A percentile compares a stretch with the other conserved stretches of the same genome.
Evolutionary conservation across 2,797 vertebrate genomes (phyloP).

Genomic region (Melanogrammus aeglefinus): DNA sequence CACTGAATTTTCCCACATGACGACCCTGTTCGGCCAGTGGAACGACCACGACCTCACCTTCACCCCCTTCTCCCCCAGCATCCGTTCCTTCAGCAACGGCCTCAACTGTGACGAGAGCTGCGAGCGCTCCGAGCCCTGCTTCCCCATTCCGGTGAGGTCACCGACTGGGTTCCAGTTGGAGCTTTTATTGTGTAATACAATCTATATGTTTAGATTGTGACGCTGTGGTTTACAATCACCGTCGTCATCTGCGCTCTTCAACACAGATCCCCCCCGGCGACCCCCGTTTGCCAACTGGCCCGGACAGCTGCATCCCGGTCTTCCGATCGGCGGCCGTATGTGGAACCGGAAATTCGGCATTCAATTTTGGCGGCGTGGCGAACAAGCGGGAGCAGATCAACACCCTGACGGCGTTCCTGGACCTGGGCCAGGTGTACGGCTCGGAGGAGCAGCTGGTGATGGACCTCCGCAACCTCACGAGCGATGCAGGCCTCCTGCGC

Average conservation of each 20-base stretch:
- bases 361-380: slow-evolving; percentile 62
- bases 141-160: slow-evolving; percentile 75
- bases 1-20: slow-evolving; percentile 63
- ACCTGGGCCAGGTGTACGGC: slow-evolving; percentile 81
- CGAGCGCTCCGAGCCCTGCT: slow-evolving; percentile 72
- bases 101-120: slow-evolving; percentile 74
- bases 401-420: slow-evolving; percentile 77
- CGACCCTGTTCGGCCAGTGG: slow-evolving; percentile 88
- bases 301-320: slow-evolving; percentile 76
- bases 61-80: slow-evolving; percentile 76
- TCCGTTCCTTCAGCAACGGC: slow-evolving; percentile 69
- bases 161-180: not conserved
- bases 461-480: slow-evolving; percentile 71
- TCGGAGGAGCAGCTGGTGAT: slow-evolving; percentile 68
- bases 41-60: slow-evolving; percentile 84
- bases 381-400: slow-evolving; percentile 84
- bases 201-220: too few relatives aligned
- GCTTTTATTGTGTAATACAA: too few relatives aligned
- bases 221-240: not conserved
- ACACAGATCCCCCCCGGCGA: slow-evolving; percentile 77
- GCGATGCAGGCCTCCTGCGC: slow-evolving; percentile 72
- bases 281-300: slow-evolving; percentile 53
- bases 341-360: slow-evolving; percentile 54
- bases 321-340: slow-evolving; percentile 80
- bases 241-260: not conserved